Percentiles rank a stretch among this genome's conserved stretches.
These are phyloP conservation scores for Zelostemma sp. DNA, from an alignment of 1,140 invertebrate genomes.

Conservation along the genomic window DNA sequence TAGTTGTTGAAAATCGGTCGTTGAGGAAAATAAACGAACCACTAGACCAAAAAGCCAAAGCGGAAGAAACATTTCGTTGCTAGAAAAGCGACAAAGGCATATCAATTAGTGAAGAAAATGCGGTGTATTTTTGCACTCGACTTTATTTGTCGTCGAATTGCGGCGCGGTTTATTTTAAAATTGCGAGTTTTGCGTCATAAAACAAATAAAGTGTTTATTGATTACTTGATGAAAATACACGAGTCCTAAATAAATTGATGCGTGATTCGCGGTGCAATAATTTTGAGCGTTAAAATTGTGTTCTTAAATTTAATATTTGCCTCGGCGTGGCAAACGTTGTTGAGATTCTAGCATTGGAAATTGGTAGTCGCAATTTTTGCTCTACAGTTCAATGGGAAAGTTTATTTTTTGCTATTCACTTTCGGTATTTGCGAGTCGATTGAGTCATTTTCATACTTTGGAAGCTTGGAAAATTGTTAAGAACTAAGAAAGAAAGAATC, in stretches of 20 bases:
- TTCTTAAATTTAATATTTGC: background rate
- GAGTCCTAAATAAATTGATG: too few species aligned
- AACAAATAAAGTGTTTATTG: too few species aligned
- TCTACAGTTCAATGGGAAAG: conserved; percentile 15
- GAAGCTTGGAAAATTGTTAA: too few species aligned
- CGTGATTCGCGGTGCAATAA: too few species aligned
- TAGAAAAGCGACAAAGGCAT: conserved; percentile 1
- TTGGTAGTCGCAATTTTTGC: conserved; percentile 11
- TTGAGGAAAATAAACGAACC: background rate
- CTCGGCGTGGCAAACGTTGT: too few species aligned
- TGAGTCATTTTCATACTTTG: conserved; percentile 2
- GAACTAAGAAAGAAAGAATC: too few species aligned
- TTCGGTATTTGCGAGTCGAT: too few species aligned
- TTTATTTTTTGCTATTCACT: too few species aligned
- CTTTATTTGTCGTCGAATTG: background rate
- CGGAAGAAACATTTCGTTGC: background rate
- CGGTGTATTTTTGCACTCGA: background rate
- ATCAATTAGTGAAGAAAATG: conserved; percentile 1
- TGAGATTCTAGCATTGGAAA: too few species aligned
- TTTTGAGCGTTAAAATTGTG: too few species aligned
- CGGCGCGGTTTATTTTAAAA: conserved; percentile 1
- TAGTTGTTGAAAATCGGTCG: conserved; percentile 6
- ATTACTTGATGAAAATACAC: too few species aligned
- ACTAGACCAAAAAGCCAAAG: background rate
- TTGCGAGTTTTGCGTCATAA: too few species aligned